Base-by-base conservation (phyloP, 1,140 invertebrate species). In the Gryon sp. region DNA sequence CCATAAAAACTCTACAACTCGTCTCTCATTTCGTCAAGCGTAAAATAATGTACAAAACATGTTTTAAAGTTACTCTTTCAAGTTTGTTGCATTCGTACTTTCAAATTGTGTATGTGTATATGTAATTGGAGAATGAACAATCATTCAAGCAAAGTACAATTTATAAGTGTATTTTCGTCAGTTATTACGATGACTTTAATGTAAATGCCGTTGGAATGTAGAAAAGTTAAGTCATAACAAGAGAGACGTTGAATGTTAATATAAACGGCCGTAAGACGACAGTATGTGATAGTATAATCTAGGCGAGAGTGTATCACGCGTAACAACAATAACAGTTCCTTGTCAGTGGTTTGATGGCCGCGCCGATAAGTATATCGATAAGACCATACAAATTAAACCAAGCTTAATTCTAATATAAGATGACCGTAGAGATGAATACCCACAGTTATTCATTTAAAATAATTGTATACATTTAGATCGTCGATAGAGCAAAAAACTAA, bases 251-350 rank as follows among this genome's bases (percentile, higher is more conserved):
- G n/a, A n/a, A n/a, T n/a, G n/a, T n/a, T n/a, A n/a, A n/a, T n/a
- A n/a, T n/a, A n/a, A n/a, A n/a, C n/a, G n/a, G n/a, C n/a, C n/a
- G n/a, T n/a, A n/a, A n/a, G n/a, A n/a, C n/a, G 5, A 30, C 18
- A 40, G 52, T 45, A 38, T 22, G 26, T 74, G 53, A 74, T 66
- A 66, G 57, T 16, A 72, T 57, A 53, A 55, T 55, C 38, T 45
- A n/a, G 19, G 36, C 18, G 45, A 11, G 53, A 74, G 34, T 46
- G 36, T 66, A 75, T 50, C 57, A 45, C 69, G 43, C 68, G 62
- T 80, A n/a, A 72, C 34, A 63, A 76, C 66, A 81, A 83, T 83
- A 82, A 80, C 81, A 82, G 77, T 82, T 81, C 53, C 73, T 79
- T 55, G 57, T 74, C 68, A 59, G 70, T 41, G 36, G 53, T 70